These are phyloP conservation scores for Microchrysa polita DNA, from an alignment of 2,888 invertebrate genomes.

Conservation along the genomic window DNA sequence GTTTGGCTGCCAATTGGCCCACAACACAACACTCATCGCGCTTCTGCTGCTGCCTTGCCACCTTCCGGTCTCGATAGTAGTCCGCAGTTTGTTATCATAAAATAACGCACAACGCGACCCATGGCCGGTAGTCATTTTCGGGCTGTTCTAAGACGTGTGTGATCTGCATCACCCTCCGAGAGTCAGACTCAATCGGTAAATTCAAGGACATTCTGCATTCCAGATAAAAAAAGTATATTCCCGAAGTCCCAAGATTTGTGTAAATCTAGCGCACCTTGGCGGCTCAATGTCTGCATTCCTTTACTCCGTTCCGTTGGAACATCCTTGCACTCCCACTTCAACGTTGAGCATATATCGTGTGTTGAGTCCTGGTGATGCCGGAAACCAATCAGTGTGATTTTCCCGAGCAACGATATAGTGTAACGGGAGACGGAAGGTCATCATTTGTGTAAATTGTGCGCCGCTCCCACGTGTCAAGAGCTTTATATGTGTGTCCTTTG, in stretches of 20 bases:
- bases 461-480: too few species aligned
- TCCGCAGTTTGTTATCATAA: slow-evolving; percentile 17
- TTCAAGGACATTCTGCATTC: too few species aligned
- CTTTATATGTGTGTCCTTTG: too few species aligned
- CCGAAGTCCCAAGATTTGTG: neutral
- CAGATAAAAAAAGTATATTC: too few species aligned
- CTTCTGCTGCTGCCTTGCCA: neutral
- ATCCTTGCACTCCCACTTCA: neutral
- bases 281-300: neutral
- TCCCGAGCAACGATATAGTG: neutral
- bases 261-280: neutral
- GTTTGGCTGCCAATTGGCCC: slow-evolving; percentile 8
- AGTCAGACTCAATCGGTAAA: too few species aligned
- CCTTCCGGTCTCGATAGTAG: slow-evolving; percentile 31
- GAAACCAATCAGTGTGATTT: neutral
- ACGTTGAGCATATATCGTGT: neutral
- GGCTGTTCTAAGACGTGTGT: neutral
- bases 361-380: slow-evolving; percentile 5
- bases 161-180: neutral
- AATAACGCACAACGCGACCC: slow-evolving; percentile 16
- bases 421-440: neutral
- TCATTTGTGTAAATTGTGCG: neutral
- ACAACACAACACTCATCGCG: neutral
- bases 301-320: neutral
- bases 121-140: slow-evolving; percentile 26